Evolutionary conservation across 2,888 invertebrate genomes (phyloP), one percentile per base, ranked within the genome.

Genomic region (Mimas tiliae): DNA sequence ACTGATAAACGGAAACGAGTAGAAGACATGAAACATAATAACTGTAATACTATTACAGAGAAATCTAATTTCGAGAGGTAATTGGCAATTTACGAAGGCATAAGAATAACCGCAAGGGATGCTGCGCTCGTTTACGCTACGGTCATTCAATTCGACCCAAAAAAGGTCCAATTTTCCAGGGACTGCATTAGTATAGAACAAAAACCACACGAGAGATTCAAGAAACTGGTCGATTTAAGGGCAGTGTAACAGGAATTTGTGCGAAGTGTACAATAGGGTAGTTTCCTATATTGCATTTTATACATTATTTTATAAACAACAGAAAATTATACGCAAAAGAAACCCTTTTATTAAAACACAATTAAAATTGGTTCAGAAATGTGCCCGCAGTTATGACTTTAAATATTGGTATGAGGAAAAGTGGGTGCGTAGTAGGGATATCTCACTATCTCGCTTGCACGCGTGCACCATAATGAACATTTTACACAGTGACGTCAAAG

Each of bases 31-130:
- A 9, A 64, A 33, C 19, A n/a, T 42, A 64, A 51, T 21, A 55
- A 53, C 16, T 64, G 63, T 64, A 55, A 50, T 63, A 50, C 16
- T 27, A 65, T 48, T 65, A 63, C 65, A 64, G 33, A 62, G 67
- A 69, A 65, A 70, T 69, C 67, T 67, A 70, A 74, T 73, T 71
- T 62, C 64, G 48, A 62, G 67, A 65, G 69, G 70, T 70, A 70
- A 68, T 68, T 66, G 67, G 21, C 66, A 70, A 72, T 74, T 68
- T 70, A 64, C 58, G 63, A 62, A 69, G 67, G 62, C 67, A 65
- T 55, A 63, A 63, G 62, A 63, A 21, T 64, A 68, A 68, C 62
- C 73, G 48, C 73, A 58, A 8, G 70, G 68, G 72, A 70, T 63
- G 27, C 48, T 19, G 64, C 63, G 58, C 62, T 64, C 67, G 68